These are phyloP conservation scores for Brachyalestes nurse DNA, from an alignment of 2,797 vertebrate species.

Conservation along the genomic window DNA sequence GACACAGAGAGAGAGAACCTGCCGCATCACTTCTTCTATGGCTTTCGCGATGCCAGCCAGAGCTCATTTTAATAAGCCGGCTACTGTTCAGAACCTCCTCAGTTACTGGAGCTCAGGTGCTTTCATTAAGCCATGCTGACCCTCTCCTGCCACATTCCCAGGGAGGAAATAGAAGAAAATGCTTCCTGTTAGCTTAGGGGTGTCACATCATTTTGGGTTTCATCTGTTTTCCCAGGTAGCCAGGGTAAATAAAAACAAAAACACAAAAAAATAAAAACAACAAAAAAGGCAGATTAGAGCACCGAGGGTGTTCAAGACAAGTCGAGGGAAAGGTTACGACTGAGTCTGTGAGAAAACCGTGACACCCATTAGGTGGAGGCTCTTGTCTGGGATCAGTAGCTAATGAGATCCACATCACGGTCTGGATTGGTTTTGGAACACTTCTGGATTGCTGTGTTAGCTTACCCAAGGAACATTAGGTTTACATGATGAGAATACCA, in stretches of 20 bases:
- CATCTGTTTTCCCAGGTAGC: slow-evolving; percentile 63
- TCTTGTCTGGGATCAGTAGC: slow-evolving; percentile 58
- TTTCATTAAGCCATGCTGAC: slow-evolving; percentile 69
- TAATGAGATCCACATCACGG: slow-evolving; percentile 64
- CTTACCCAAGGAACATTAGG: slow-evolving; percentile 40
- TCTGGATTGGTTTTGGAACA: slow-evolving; percentile 52
- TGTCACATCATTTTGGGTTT: slow-evolving; percentile 68
- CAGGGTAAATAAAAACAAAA: slow-evolving; percentile 59
- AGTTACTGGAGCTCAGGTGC: slow-evolving; percentile 71
- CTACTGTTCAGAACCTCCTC: slow-evolving; percentile 63
- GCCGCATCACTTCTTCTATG: slow-evolving; percentile 66
- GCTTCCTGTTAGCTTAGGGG: slow-evolving; percentile 68
- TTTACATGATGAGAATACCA: slow-evolving; percentile 37
- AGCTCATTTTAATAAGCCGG: slow-evolving; percentile 76
- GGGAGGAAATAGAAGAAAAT: slow-evolving; percentile 63
- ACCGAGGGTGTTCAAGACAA: slow-evolving; percentile 55
- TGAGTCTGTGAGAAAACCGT: slow-evolving; percentile 59
- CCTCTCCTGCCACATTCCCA: slow-evolving; percentile 61
- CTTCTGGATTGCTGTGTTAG: slow-evolving; percentile 46
- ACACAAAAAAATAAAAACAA: slow-evolving; percentile 41
- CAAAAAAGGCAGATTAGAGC: slow-evolving; percentile 58
- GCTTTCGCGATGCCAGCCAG: slow-evolving; percentile 62
- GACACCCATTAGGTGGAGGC: slow-evolving; percentile 64
- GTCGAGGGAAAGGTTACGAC: slow-evolving; percentile 57
- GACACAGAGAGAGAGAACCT: slow-evolving; percentile 24